Evolutionary conservation across 2,888 invertebrate species (phyloP).

Genomic region (Drosophila antonietae): DNA sequence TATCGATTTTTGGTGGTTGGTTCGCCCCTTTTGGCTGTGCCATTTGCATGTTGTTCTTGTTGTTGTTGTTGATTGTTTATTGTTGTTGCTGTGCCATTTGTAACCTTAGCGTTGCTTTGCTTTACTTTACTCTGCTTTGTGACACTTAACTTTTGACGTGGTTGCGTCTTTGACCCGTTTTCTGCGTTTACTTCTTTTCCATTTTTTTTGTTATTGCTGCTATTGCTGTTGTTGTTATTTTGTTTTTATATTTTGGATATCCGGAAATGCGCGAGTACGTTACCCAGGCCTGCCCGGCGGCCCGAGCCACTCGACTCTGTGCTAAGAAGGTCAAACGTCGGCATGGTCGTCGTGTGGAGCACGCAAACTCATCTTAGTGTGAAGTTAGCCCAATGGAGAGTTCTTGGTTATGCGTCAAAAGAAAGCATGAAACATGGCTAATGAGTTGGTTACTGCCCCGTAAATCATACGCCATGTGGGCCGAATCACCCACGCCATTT

Average conservation of each 20-base stretch:
- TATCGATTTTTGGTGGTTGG: slow-evolving; percentile 61
- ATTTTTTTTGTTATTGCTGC: neutral
- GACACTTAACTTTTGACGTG: slow-evolving; percentile 74
- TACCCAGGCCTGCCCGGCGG: neutral
- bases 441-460: slow-evolving; percentile 45
- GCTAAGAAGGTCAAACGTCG: slow-evolving; percentile 47
- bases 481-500: slow-evolving; percentile 25
- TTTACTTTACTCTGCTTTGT: slow-evolving; percentile 59
- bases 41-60: slow-evolving; percentile 47
- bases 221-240: neutral
- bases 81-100: slow-evolving; percentile 43
- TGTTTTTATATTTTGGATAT: slow-evolving; percentile 1
- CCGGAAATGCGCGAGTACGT: slow-evolving; percentile 58
- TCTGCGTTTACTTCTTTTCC: slow-evolving; percentile 16
- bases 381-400: slow-evolving; percentile 20
- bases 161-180: slow-evolving; percentile 68
- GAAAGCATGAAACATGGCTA: slow-evolving; percentile 27
- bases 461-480: slow-evolving; percentile 72
- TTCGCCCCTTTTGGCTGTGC: slow-evolving; percentile 27
- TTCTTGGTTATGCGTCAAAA: slow-evolving; percentile 1
- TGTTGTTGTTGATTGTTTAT: slow-evolving; percentile 24
- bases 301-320: neutral
- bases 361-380: slow-evolving; percentile 18
- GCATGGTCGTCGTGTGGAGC: slow-evolving; percentile 1
- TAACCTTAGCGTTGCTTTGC: slow-evolving; percentile 49